Conservation (phyloP, 2,113 vertebrate genomes). For the Malurus alboscapulatus region DNA sequence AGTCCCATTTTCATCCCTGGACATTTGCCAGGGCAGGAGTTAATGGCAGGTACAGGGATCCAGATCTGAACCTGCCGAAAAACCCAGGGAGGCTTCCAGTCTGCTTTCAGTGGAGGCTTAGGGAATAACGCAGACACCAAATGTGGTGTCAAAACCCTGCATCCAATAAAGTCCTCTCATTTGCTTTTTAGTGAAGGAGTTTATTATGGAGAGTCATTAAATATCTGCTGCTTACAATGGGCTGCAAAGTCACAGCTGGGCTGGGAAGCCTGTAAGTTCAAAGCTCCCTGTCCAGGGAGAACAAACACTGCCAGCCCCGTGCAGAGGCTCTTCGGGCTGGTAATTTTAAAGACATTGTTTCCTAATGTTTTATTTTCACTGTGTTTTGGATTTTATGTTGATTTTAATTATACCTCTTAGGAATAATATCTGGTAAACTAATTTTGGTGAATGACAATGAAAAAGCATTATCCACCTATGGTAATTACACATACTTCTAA, state of each 20-base stretch:
- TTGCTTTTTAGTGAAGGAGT: neutral
- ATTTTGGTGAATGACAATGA: conserved; percentile 29
- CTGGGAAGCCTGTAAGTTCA: conserved; percentile 6
- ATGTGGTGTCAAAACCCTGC: accelerated
- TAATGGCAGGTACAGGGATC: neutral
- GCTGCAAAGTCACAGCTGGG: conserved; percentile 22
- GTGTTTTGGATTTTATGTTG: conserved; percentile 55
- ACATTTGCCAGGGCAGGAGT: neutral
- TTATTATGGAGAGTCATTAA: neutral
- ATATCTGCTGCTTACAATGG: conserved; percentile 7
- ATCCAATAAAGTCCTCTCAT: neutral
- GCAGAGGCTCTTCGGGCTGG: conserved; percentile 23
- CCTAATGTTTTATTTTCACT: conserved; percentile 54
- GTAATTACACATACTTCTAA: conserved; percentile 62
- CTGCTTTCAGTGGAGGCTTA: neutral
- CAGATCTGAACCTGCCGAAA: neutral
- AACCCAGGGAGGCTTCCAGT: neutral
- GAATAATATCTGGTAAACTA: conserved; percentile 60
- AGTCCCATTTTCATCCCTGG: neutral
- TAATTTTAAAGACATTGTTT: conserved; percentile 52
- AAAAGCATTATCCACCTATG: conserved; percentile 33
- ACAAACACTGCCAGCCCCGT: neutral
- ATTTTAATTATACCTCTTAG: conserved; percentile 68
- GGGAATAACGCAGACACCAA: neutral
- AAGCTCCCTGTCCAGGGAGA: neutral